Evolutionary conservation across 2,888 invertebrate species (phyloP), one percentile per base, ranked within the genome.

Genomic region (Pilophorus perplexus): DNA sequence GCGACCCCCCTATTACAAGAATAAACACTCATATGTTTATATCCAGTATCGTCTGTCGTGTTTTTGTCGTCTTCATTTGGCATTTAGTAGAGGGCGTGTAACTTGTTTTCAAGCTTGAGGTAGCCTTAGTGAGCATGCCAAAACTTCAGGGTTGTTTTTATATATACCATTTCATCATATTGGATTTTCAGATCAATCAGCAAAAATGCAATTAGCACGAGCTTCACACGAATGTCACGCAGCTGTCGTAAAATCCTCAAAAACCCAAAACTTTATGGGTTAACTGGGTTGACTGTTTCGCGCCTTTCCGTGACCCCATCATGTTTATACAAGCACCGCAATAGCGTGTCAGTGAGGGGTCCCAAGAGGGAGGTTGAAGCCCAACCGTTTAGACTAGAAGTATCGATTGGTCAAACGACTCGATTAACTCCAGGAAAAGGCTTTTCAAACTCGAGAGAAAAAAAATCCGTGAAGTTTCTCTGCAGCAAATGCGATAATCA

Each of bases 21-120:
- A 52, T 33, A 52, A 52, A 52, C 52, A 52, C 18, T 33, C 46
- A 46, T 46, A 46, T 46, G 46, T 46, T 46, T 46, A 46, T 46
- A 22, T 46, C 46, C 23, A 23, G 46, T 46, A 46, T 46, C 46
- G 22, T 44, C 44, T 12, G 18, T 3, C 23, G 12, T 1, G 46
- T n/a, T n/a, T n/a, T n/a, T n/a, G n/a, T n/a, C n/a, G n/a, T n/a
- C n/a, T n/a, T n/a, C n/a, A n/a, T n/a, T n/a, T n/a, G n/a, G n/a
- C n/a, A n/a, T n/a, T n/a, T n/a, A n/a, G n/a, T n/a, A n/a, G n/a
- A n/a, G n/a, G n/a, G n/a, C n/a, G n/a, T n/a, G n/a, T n/a, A n/a
- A n/a, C n/a, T n/a, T n/a, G n/a, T n/a, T n/a, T n/a, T n/a, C n/a
- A n/a, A n/a, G n/a, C n/a, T n/a, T n/a, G n/a, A n/a, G n/a, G n/a